phyloP scores from a whole-genome alignment of 2,888 invertebrate genomes.

The Plagodis dolabraria region DNA sequence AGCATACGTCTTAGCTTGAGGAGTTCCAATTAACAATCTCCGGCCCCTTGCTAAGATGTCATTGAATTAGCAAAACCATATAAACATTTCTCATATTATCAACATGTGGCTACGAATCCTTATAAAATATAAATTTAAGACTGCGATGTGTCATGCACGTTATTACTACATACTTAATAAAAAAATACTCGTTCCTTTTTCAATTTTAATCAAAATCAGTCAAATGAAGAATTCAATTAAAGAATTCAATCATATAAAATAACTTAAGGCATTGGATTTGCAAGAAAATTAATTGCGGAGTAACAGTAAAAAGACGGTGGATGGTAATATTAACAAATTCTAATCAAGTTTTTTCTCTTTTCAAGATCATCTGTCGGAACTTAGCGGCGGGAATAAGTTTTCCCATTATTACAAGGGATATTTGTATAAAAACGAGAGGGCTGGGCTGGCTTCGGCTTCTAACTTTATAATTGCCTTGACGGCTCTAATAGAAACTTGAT shows the following conservation, averaged over 20 bases:
- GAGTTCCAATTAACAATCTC: slow-evolving; percentile 67
- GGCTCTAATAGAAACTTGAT: slow-evolving; percentile 80
- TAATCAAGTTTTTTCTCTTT: slow-evolving; percentile 58
- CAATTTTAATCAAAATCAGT: too few species aligned
- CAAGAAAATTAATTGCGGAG: slow-evolving; percentile 2
- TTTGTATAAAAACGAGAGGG: slow-evolving; percentile 76
- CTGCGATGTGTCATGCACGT: too few species aligned
- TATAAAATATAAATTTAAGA: too few species aligned
- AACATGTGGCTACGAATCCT: too few species aligned
- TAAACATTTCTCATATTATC: background rate
- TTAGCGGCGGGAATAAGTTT: slow-evolving; percentile 72
- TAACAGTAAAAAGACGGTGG: slow-evolving; percentile 29
- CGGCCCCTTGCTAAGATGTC: slow-evolving; percentile 59
- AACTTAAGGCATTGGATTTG: too few species aligned
- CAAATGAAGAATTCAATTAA: too few species aligned
- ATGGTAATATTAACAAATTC: slow-evolving; percentile 53
- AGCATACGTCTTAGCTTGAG: slow-evolving; percentile 50
- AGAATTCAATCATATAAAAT: too few species aligned
- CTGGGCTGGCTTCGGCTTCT: slow-evolving; percentile 46
- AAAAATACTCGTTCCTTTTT: too few species aligned
- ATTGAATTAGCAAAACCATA: slow-evolving; percentile 45
- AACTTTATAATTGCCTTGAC: slow-evolving; percentile 83
- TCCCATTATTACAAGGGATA: slow-evolving; percentile 77
- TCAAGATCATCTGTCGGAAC: slow-evolving; percentile 71
- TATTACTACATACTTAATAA: too few species aligned